Evolutionary conservation across 2,797 vertebrate species (phyloP).

Genomic region (Cetoscarus ocellatus): DNA sequence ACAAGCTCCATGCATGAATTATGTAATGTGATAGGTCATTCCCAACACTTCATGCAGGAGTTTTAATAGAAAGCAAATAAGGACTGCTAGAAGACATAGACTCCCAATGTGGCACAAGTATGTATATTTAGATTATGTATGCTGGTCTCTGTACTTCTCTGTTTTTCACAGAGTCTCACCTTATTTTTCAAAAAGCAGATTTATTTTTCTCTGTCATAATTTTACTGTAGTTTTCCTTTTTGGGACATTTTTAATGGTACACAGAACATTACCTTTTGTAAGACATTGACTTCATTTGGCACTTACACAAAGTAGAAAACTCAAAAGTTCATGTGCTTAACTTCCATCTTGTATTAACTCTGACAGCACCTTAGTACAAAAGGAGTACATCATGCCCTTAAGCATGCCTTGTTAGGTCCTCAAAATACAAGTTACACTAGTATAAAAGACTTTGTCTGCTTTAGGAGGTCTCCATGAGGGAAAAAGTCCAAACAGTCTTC

Average conservation of each 20-base stretch:
- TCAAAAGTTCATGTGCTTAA: too few relatives aligned
- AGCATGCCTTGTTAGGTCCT: too few relatives aligned
- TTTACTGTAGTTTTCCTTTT: not conserved
- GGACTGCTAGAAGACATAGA: conserved; percentile 18
- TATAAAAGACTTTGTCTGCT: too few relatives aligned
- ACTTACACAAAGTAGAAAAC: not conserved
- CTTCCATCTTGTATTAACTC: too few relatives aligned
- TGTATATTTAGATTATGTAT: not conserved
- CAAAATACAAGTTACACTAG: too few relatives aligned
- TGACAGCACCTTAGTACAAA: too few relatives aligned
- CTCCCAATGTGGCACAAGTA: not conserved
- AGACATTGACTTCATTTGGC: not conserved
- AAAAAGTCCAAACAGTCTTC: too few relatives aligned
- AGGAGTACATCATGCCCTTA: too few relatives aligned
- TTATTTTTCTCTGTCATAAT: not conserved
- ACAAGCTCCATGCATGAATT: conserved; percentile 65
- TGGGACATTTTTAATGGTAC: not conserved
- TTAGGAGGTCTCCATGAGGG: too few relatives aligned
- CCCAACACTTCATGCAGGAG: conserved; percentile 44
- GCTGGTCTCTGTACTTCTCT: not conserved
- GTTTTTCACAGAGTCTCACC: not conserved
- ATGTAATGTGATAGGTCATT: conserved; percentile 70
- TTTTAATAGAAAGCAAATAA: conserved; percentile 56
- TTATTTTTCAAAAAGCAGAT: conserved; percentile 1
- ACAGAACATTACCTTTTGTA: not conserved